phyloP scores from a whole-genome alignment of 2,888 invertebrate genomes.

The Dorcus hopei region DNA sequence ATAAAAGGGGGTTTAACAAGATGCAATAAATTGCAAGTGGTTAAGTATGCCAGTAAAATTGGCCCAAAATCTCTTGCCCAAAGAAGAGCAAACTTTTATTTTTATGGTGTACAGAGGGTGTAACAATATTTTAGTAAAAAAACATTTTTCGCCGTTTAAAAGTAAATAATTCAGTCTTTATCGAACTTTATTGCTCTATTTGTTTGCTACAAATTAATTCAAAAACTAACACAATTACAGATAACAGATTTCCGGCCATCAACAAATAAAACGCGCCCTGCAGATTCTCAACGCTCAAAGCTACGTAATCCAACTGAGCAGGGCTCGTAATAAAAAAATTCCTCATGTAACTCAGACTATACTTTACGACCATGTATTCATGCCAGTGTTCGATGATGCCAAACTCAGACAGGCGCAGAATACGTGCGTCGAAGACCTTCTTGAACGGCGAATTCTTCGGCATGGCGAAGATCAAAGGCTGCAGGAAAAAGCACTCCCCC shows the following conservation, averaged over 20 bases:
- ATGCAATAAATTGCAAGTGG: no score
- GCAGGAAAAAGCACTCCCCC: slow-evolving; percentile 20
- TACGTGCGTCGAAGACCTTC: slow-evolving; percentile 9
- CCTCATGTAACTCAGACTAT: slow-evolving; percentile 11
- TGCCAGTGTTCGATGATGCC: slow-evolving; percentile 13
- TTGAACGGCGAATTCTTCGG: slow-evolving; percentile 27
- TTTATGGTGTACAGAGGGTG: no score
- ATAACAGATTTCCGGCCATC: slow-evolving; percentile 12
- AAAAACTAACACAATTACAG: no score
- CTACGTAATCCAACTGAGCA: not conserved
- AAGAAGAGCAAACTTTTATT: no score
- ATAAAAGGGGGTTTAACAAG: no score
- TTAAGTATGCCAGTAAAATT: no score
- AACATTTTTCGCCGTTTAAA: no score
- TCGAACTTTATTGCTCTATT: no score
- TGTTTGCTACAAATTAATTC: no score
- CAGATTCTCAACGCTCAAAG: slow-evolving; percentile 9
- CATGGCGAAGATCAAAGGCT: slow-evolving; percentile 24
- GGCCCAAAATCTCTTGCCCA: no score
- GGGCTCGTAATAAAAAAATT: slow-evolving; percentile 15
- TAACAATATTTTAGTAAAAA: no score
- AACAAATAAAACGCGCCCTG: slow-evolving; percentile 28
- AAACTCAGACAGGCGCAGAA: slow-evolving; percentile 6
- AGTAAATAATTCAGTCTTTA: no score
- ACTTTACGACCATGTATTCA: not conserved